Conservation (phyloP, 2,113 vertebrate genomes). For the Fregata magnificens region DNA sequence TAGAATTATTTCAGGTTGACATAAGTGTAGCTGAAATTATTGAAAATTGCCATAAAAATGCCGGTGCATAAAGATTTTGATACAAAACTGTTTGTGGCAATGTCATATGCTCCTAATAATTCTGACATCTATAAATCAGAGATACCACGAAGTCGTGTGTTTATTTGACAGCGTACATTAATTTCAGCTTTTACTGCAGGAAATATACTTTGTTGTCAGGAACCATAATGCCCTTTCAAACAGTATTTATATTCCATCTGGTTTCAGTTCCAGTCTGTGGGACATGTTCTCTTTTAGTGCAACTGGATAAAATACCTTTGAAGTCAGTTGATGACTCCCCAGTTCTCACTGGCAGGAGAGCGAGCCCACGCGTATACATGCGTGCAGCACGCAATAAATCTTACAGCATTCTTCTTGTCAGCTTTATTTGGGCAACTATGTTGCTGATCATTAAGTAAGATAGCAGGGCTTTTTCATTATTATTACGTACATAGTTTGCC, state of each 20-base stretch:
- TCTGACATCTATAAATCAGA: background rate
- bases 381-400: background rate
- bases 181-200: slow-evolving; percentile 45
- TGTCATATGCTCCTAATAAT: background rate
- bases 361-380: background rate
- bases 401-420: background rate
- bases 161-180: slow-evolving; percentile 35
- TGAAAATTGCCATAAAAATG: background rate
- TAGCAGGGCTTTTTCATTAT: background rate
- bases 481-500: background rate
- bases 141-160: background rate
- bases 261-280: slow-evolving; percentile 8
- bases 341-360: background rate
- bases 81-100: background rate
- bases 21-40: background rate
- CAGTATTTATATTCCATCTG: slow-evolving; percentile 10
- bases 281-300: background rate
- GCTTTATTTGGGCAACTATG: slow-evolving; percentile 2
- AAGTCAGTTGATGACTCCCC: background rate
- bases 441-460: background rate
- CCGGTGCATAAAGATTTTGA: background rate
- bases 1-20: background rate
- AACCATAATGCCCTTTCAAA: slow-evolving; percentile 10
- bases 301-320: background rate
- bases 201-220: slow-evolving; percentile 26